Evolutionary conservation across 2,797 vertebrate genomes (phyloP), one percentile per base, ranked within the genome.

Genomic region (Hemibagrus guttatus): DNA sequence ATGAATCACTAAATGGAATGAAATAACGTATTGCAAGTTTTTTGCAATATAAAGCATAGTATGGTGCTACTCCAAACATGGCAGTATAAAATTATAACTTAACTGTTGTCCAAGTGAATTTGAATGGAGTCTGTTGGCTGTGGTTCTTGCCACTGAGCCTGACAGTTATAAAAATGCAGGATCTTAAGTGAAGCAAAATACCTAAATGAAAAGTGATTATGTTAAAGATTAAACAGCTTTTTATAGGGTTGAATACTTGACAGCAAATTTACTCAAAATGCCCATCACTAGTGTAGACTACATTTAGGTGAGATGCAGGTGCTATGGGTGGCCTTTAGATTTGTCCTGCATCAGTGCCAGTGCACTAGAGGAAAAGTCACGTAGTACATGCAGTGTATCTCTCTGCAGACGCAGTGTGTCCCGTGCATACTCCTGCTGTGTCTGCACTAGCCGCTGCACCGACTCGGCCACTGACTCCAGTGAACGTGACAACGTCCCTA

Each of bases 371-470:
- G 95, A 95, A 92, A 96, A 96, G 39, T 95, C 94, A 68, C 92
- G 91, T 78, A 96, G 93, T 76, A 95, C 84, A 75, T 94, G 94
- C 71, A 96, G 92, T 0, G 95, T 94, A 90, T 96, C 94, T 35
- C 95, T 81, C 92, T 96, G 96, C 90, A 96, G 89, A 59, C 92
- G 90, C 91, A 96, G 90, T 1, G 95, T 95, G 91, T 96, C 94
- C 76, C 93, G 93, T 46, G 94, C 94, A 12, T 95, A 96, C 93
- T 94, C 93, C 76, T 95, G 95, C 93, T 96, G 96, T 17, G 90
- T 93, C 91, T 96, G 94, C 91, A 95, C 95, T 87, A 96, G 92
- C 88, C 90, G 92, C 92, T 95, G 95, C 21, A 96, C 92, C 0
- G 96, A 96, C 87, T 94, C 93, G 0, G 95, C 94, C 89, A 96